Base-by-base conservation (phyloP, 2,888 invertebrate species). In the Drosophila quinaria region DNA sequence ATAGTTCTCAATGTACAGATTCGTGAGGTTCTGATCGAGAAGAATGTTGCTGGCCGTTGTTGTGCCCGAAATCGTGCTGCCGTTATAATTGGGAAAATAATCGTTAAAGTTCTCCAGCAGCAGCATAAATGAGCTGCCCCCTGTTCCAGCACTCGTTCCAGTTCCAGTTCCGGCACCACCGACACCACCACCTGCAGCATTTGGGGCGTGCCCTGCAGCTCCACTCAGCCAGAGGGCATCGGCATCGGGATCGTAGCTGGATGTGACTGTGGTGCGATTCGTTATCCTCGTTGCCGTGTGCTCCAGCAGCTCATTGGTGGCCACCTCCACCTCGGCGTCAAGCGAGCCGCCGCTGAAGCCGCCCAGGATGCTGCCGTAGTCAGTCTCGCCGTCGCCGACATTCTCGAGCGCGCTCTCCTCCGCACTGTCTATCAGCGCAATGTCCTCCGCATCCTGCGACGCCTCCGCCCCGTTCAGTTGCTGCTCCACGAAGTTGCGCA, bases 51-150 rank as follows among this genome's bases (percentile, higher is more conserved):
- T 90, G 51, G 71, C 71, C 35, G 87, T 74, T 10, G 85, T 64
- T 11, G 81, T 63, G 50, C 91, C 92, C 86, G 91, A 83, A 88
- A 91, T 87, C 84, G 80, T 86, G 71, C 91, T 92, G n/a, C 91
- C 91, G 70, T 93, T 93, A 68, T 91, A 93, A 83, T 93, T 95
- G 83, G 95, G 95, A 91, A 96, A 95, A 92, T 96, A 96, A 91
- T 96, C 96, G 93, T 96, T 96, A 91, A 96, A 95, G 90, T 96
- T 96, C 85, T 96, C 96, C 50, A 96, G 95, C 61, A 96, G 92
- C 91, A 95, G 94, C 94, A 95, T 94, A 85, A 95, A 94, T 42
- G 93, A 92, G 78, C 92, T 93, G 67, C 93, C 93, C 22, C 90
- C 87, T n/a, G 60, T 51, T 11, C 83, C 78, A 1, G 17, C 54